Conservation (phyloP, 2,113 vertebrate species). For the Ceyx melanurus region DNA sequence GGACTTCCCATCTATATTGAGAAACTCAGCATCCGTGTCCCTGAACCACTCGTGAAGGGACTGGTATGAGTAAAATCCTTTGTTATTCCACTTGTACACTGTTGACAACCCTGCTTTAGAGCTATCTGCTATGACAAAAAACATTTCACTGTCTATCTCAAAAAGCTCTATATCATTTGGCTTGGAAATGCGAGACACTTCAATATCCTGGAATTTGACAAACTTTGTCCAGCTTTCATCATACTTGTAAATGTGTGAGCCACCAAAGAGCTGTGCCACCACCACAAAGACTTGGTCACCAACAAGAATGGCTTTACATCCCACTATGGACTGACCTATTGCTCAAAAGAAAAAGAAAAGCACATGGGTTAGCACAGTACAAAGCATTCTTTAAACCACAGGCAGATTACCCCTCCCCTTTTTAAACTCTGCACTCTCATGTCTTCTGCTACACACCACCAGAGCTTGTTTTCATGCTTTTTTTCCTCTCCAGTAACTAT, state of each 20-base stretch:
- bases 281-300: conserved; percentile 96
- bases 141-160: conserved; percentile 89
- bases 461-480: not conserved
- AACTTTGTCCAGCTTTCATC: conserved; percentile 96
- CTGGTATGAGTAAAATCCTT: conserved; percentile 96
- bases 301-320: conserved; percentile 94
- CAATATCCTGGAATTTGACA: conserved; percentile 97
- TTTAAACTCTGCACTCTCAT: not conserved
- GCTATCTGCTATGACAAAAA: conserved; percentile 96
- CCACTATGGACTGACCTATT: conserved; percentile 95
- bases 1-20: conserved; percentile 90
- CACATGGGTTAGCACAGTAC: conserved; percentile 11
- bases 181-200: conserved; percentile 96
- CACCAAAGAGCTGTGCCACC: conserved; percentile 96
- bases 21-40: conserved; percentile 93
- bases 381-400: not conserved
- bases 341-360: conserved; percentile 30
- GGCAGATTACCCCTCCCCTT: not conserved
- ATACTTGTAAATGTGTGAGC: conserved; percentile 97
- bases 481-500: not conserved
- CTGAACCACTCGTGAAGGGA: conserved; percentile 97
- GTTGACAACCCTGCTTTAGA: conserved; percentile 97
- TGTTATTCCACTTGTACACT: conserved; percentile 96
- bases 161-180: conserved; percentile 97
- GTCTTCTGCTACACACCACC: not conserved